Base-by-base conservation (phyloP, 2,888 invertebrate species). In the Panzeria rudis region DNA sequence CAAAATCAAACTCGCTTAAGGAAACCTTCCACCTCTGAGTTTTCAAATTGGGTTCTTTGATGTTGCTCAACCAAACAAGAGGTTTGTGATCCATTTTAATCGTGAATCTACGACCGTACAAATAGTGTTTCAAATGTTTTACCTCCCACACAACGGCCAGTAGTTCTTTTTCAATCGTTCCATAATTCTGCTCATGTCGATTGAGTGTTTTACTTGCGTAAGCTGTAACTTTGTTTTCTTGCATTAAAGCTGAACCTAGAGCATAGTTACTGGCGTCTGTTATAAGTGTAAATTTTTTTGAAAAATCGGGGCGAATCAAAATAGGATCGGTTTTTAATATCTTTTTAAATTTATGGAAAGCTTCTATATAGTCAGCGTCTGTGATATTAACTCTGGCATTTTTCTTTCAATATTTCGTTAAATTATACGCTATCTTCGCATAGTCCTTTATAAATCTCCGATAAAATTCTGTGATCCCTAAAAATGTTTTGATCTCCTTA, bases 91-190 rank as follows among this genome's bases (percentile, higher is more conserved):
- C 61, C 15, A 38, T 62, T 62, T 50, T 62, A 6, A 62, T 38
- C 6, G 50, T 32, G 17, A 50, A 50, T 44, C 9, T 64, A 29
- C 64, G 44, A 0, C 83, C 85, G 29, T 62, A 87, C 7, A 86
- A 38, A 41, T 84, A 86, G 5, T 81, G 76, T 56, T 72, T 41
- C 23, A 86, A 86, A 56, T 87, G 84, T 54, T 87, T 82, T 9
- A 61, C 69, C n/a, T 83, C 80, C 82, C 77, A 83, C 2, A n/a
- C n/a, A n/a, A n/a, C n/a, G n/a, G n/a, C n/a, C n/a, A n/a, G n/a
- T n/a, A n/a, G n/a, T n/a, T n/a, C 79, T 47, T 78, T 86, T 44
- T 83, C 83, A 11, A 86, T 84, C 3, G 84, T 80, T 6, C 71
- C 61, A 61, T 86, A 85, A 20, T 83, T 83, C 44, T 61, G 47